phyloP scores from a whole-genome alignment of 2,888 invertebrate species.

The Parnassius smintheus region DNA sequence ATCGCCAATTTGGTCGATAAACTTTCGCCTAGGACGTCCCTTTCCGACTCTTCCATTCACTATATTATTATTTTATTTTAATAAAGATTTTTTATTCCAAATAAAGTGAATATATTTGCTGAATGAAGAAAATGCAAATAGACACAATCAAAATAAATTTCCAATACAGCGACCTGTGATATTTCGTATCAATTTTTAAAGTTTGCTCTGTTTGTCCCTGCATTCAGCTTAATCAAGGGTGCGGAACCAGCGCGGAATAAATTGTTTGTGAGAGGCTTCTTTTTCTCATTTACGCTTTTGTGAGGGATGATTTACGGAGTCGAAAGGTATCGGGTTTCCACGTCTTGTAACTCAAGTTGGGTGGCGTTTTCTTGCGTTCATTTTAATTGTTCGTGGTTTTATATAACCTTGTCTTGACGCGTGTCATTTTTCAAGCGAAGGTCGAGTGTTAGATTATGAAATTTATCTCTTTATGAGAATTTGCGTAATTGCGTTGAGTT shows the following conservation, averaged over 20 bases:
- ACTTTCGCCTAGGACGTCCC: too few relatives aligned
- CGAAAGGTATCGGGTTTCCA: conserved; percentile 21
- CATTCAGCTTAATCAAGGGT: conserved; percentile 11
- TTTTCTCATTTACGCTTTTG: conserved; percentile 31
- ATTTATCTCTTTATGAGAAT: conserved; percentile 8
- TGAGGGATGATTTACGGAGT: conserved; percentile 31
- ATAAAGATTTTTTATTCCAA: too few relatives aligned
- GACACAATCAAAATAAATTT: too few relatives aligned
- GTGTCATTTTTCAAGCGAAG: conserved; percentile 3
- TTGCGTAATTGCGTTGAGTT: neutral
- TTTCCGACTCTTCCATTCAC: too few relatives aligned
- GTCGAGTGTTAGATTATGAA: conserved; percentile 5
- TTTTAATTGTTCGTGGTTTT: conserved; percentile 24
- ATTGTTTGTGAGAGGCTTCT: conserved; percentile 29
- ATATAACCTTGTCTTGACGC: conserved; percentile 13
- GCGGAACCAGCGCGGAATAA: conserved; percentile 27
- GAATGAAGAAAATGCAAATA: too few relatives aligned
- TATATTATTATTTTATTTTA: too few relatives aligned
- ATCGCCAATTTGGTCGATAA: too few relatives aligned
- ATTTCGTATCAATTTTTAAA: conserved; percentile 3
- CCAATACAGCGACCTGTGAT: neutral
- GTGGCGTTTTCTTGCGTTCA: neutral
- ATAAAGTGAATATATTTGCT: too few relatives aligned
- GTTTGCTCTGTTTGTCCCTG: conserved; percentile 10
- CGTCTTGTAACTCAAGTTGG: conserved; percentile 14